Conservation (phyloP, 2,113 vertebrate species). For the Loxodonta africana region DNA sequence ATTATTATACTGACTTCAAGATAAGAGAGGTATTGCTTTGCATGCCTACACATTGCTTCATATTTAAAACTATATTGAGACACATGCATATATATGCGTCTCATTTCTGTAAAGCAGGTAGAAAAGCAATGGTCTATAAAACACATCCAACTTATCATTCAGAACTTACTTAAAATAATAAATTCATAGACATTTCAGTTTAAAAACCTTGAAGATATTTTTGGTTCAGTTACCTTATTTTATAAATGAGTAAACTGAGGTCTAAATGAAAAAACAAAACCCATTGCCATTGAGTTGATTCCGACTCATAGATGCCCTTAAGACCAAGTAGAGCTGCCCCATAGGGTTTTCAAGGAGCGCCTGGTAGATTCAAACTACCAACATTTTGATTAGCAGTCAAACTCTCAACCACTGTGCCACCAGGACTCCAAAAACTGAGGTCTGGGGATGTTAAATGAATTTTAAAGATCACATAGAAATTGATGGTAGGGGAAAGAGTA, state of each 20-base stretch:
- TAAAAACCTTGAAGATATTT: conserved; percentile 18
- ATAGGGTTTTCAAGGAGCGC: too few relatives aligned
- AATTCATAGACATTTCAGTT: not conserved
- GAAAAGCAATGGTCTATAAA: conserved; percentile 11
- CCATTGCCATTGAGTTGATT: too few relatives aligned
- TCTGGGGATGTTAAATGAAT: not conserved
- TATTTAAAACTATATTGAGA: not conserved
- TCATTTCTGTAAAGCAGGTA: not conserved
- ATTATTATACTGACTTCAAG: not conserved
- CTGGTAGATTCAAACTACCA: too few relatives aligned
- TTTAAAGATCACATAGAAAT: not conserved
- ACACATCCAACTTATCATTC: not conserved
- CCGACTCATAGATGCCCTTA: too few relatives aligned
- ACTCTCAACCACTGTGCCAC: too few relatives aligned
- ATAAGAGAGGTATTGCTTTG: not conserved
- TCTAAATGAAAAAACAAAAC: too few relatives aligned
- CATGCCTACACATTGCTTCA: not conserved
- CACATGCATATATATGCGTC: not conserved
- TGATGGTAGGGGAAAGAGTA: not conserved
- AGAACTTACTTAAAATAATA: not conserved
- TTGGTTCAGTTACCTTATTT: conserved; percentile 43
- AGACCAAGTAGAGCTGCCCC: too few relatives aligned
- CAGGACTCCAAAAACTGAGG: not conserved
- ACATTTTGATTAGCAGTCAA: too few relatives aligned
- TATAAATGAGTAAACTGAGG: not conserved